These are phyloP conservation scores for Perognathus longimembris DNA, from an alignment of 2,113 vertebrate species.

Conservation along the genomic window DNA sequence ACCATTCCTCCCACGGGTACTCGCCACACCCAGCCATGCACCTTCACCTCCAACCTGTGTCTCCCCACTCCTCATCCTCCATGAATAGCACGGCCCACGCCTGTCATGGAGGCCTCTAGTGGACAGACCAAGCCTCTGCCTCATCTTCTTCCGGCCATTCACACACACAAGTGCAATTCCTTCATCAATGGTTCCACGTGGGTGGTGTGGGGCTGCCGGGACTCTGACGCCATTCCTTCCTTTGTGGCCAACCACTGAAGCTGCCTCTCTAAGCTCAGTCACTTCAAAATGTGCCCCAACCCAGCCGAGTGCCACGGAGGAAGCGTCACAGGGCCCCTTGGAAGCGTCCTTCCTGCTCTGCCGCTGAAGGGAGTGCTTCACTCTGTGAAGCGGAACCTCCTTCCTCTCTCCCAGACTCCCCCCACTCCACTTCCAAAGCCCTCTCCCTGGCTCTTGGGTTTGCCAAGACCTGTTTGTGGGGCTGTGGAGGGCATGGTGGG, in stretches of 20 bases:
- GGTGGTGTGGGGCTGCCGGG: not conserved
- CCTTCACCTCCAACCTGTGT: not conserved
- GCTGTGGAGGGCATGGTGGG: slow-evolving; percentile 50
- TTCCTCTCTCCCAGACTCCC: slow-evolving; percentile 63
- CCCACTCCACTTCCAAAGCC: slow-evolving; percentile 70
- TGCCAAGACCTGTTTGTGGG: slow-evolving; percentile 73
- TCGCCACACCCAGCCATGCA: not conserved
- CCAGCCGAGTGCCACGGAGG: slow-evolving; percentile 56
- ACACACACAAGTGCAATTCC: not conserved
- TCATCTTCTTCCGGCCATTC: too few species aligned
- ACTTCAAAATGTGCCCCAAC: slow-evolving; percentile 72
- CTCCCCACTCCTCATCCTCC: too few species aligned
- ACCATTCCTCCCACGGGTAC: too few species aligned
- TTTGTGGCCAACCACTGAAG: slow-evolving; percentile 52
- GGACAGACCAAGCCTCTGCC: too few species aligned
- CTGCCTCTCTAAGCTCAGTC: not conserved
- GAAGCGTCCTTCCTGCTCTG: slow-evolving; percentile 45
- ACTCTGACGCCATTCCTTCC: not conserved
- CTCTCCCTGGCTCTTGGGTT: slow-evolving; percentile 58
- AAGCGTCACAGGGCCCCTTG: slow-evolving; percentile 65
- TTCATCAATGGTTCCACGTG: not conserved
- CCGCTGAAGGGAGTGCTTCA: slow-evolving; percentile 71
- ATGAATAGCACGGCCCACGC: too few species aligned
- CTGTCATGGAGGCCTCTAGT: too few species aligned
- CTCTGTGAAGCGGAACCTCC: slow-evolving; percentile 74